phyloP scores from a whole-genome alignment of 2,113 vertebrate species.

The Gymnogyps californianus region DNA sequence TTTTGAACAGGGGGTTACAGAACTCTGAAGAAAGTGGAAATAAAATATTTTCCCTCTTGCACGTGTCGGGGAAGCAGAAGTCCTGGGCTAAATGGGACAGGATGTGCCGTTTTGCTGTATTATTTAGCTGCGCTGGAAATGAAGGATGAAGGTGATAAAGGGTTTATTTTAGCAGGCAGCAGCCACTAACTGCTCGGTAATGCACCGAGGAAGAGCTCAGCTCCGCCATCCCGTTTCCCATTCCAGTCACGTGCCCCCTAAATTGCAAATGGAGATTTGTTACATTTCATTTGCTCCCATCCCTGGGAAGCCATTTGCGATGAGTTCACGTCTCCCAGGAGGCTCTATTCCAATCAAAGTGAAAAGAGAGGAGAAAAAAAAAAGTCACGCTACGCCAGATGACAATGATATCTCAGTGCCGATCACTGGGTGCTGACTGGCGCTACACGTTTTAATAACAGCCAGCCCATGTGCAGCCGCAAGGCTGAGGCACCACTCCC shows the following conservation, averaged over 20 bases:
- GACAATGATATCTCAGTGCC: neutral
- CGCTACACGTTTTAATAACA: neutral
- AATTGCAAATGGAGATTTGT: conserved; percentile 90
- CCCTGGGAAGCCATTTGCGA: conserved; percentile 73
- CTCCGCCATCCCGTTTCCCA: conserved; percentile 75
- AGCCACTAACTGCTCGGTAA: neutral
- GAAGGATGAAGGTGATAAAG: conserved; percentile 24
- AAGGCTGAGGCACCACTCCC: neutral
- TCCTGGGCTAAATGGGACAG: neutral
- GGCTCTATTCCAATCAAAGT: conserved; percentile 42
- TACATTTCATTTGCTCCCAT: conserved; percentile 85
- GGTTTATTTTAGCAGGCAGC: conserved; percentile 17
- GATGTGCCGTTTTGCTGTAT: neutral
- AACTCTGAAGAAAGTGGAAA: neutral
- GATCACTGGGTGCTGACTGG: neutral
- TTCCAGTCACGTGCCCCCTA: conserved; percentile 72
- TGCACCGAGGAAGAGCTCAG: conserved; percentile 34
- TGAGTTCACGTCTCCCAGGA: conserved; percentile 75
- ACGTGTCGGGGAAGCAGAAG: neutral
- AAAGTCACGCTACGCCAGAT: neutral
- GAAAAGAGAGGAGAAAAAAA: neutral
- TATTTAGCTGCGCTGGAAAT: neutral
- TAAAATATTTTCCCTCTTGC: neutral
- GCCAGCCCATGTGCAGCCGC: neutral
- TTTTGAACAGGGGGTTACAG: accelerated